These are phyloP conservation scores for Epinephelus cyanopodus DNA, from an alignment of 2,113 vertebrate species.

Conservation along the genomic window DNA sequence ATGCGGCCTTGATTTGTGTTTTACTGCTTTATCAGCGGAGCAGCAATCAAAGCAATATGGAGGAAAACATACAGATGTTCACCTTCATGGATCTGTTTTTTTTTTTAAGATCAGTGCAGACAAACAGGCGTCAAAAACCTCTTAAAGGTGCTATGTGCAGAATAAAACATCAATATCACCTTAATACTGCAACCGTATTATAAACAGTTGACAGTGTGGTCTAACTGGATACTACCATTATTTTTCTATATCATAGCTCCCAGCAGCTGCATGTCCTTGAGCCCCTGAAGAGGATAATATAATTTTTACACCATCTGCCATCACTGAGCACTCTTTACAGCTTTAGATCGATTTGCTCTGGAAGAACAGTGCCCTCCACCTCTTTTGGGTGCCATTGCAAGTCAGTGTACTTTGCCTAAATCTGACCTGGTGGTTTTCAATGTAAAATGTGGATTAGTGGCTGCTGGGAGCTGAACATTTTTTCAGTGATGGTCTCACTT, in stretches of 20 bases:
- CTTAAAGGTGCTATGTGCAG: slow-evolving; percentile 49
- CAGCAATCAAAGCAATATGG: slow-evolving; percentile 41
- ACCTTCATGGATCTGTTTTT: slow-evolving; percentile 26
- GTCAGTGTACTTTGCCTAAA: background rate
- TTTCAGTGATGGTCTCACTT: slow-evolving; percentile 7
- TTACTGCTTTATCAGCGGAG: slow-evolving; percentile 23
- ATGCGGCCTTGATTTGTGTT: slow-evolving; percentile 38
- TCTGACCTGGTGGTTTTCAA: background rate
- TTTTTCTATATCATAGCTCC: background rate
- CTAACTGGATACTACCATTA: background rate
- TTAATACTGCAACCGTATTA: background rate
- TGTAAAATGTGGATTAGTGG: background rate
- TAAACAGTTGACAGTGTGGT: background rate
- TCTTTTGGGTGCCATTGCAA: background rate
- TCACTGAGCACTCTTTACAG: background rate
- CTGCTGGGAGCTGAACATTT: background rate
- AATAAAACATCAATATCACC: slow-evolving; percentile 24
- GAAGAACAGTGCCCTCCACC: background rate
- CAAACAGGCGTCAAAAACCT: slow-evolving; percentile 27
- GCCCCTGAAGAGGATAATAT: background rate
- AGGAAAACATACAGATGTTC: slow-evolving; percentile 4
- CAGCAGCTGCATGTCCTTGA: background rate
- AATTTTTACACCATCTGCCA: background rate
- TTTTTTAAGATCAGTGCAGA: slow-evolving; percentile 21
- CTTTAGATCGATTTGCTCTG: background rate